Evolutionary conservation across 2,888 invertebrate species (phyloP).

Genomic region (Diarsia dahlii): DNA sequence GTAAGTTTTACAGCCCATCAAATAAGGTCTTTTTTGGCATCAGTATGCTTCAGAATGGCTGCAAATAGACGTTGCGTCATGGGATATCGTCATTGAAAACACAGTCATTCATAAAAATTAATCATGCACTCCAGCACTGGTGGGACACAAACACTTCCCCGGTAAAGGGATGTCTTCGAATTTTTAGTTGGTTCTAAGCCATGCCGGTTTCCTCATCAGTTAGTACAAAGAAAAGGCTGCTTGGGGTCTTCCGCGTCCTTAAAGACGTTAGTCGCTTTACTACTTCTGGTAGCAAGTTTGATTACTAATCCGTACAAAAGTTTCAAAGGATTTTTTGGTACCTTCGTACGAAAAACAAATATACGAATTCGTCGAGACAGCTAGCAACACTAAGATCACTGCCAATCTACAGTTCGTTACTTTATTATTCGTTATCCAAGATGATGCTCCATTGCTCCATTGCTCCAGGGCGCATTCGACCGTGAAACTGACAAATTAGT

Average conservation of each 20-base stretch:
- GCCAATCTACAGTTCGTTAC: constrained; percentile 68
- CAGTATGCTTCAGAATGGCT: neutral
- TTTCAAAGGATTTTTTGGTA: neutral
- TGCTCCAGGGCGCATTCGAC: constrained; percentile 59
- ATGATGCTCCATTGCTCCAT: constrained; percentile 55
- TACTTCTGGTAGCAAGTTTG: neutral
- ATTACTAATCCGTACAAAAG: neutral
- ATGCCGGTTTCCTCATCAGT: neutral
- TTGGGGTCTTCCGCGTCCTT: neutral
- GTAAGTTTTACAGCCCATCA: neutral
- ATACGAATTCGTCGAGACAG: neutral
- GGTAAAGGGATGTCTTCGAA: neutral
- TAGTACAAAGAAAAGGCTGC: neutral
- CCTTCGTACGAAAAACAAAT: neutral
- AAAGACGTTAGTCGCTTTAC: neutral
- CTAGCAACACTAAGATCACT: constrained; percentile 63
- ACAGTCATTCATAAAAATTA: neutral
- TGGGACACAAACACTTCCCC: neutral
- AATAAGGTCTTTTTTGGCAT: neutral
- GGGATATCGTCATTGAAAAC: neutral
- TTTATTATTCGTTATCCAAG: constrained; percentile 68
- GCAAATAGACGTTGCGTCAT: neutral
- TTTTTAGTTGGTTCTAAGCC: neutral
- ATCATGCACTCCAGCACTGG: neutral
- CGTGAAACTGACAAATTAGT: constrained; percentile 66